Evolutionary conservation across 2,113 vertebrate species (phyloP).

Genomic region (Heterochromis multidens): DNA sequence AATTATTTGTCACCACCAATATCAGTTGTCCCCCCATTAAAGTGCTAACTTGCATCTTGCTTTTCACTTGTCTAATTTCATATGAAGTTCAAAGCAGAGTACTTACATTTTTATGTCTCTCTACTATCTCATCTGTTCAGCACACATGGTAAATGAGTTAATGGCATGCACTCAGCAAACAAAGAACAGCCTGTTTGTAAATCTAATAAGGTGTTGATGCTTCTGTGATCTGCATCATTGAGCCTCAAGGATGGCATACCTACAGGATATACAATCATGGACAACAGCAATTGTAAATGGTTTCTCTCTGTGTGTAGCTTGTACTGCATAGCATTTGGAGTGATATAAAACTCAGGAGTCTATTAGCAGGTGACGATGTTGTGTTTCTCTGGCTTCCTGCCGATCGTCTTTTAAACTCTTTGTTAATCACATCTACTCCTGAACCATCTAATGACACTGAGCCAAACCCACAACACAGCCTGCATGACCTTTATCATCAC

Average conservation of each 20-base stretch:
- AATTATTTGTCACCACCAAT: neutral
- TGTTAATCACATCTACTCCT: neutral
- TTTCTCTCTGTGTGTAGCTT: neutral
- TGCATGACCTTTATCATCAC: slow-evolving; percentile 9
- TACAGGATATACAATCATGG: neutral
- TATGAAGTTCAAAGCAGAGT: neutral
- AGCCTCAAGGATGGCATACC: neutral
- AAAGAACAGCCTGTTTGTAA: neutral
- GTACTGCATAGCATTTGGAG: neutral
- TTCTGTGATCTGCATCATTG: neutral
- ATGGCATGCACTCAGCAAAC: neutral
- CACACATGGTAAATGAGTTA: neutral
- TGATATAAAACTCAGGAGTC: neutral
- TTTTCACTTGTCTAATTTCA: neutral
- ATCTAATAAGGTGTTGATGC: neutral
- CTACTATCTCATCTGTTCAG: neutral
- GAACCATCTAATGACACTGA: slow-evolving; percentile 3
- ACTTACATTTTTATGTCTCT: neutral
- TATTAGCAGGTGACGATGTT: neutral
- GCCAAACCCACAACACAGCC: neutral
- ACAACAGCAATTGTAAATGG: neutral
- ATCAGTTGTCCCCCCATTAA: neutral
- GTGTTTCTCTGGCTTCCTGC: neutral
- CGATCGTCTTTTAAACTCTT: neutral
- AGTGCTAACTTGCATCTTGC: too few species aligned